Conservation (phyloP, 2,113 vertebrate species). For the Platycercus adscitus region DNA sequence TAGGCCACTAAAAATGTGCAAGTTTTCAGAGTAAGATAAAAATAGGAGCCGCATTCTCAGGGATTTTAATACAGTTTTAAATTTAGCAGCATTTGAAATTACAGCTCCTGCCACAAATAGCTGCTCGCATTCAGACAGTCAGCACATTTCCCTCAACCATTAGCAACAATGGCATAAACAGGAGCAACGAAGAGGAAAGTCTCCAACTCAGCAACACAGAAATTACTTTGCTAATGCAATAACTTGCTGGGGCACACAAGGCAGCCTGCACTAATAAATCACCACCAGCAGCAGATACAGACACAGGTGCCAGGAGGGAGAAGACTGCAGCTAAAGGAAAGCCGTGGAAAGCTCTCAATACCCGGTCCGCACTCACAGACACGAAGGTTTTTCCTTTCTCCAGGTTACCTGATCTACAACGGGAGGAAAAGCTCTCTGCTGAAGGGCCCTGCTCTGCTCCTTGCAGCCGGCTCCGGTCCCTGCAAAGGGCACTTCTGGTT, state of each 20-base stretch:
- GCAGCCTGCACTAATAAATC: constrained; percentile 22
- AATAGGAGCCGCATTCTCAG: not conserved
- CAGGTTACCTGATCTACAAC: rapidly evolving
- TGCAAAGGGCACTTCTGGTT: not conserved
- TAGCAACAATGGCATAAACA: constrained; percentile 62
- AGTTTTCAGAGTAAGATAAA: not conserved
- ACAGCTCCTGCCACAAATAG: constrained; percentile 55
- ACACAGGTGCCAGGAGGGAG: not conserved
- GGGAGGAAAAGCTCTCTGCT: not conserved
- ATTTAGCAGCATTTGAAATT: constrained; percentile 65
- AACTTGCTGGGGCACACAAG: constrained; percentile 20
- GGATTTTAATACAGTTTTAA: constrained; percentile 58
- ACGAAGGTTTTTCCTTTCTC: rapidly evolving
- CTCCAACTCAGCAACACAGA: constrained; percentile 71
- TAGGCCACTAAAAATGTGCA: constrained; percentile 34
- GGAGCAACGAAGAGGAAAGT: constrained; percentile 65
- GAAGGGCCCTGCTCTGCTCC: not conserved
- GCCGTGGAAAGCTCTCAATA: not conserved
- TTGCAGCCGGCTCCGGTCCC: rapidly evolving
- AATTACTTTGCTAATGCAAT: constrained; percentile 34
- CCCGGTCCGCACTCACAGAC: rapidly evolving
- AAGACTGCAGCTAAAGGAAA: not conserved
- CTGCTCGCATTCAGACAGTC: constrained; percentile 70
- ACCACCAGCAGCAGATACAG: not conserved
- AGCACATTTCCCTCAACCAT: constrained; percentile 72